Conservation (phyloP, 2,888 invertebrate genomes). For the Tryphoninae sp. region DNA sequence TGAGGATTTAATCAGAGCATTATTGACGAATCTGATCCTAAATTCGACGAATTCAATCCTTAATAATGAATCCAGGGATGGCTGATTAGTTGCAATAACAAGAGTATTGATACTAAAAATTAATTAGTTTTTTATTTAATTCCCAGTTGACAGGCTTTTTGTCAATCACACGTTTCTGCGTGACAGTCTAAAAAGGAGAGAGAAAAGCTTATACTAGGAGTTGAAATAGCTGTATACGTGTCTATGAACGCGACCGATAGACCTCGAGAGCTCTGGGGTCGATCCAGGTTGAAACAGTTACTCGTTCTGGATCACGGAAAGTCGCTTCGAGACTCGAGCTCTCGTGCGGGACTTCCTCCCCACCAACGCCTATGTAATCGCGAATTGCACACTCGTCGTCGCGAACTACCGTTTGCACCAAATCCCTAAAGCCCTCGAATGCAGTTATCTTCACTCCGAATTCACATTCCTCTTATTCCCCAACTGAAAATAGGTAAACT, state of each 20-base stretch:
- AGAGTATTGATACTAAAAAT: background rate
- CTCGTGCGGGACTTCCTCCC: slow-evolving; percentile 39
- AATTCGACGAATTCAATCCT: background rate
- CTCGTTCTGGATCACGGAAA: slow-evolving; percentile 57
- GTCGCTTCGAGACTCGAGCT: slow-evolving; percentile 33
- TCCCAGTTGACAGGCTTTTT: background rate
- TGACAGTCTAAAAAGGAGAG: background rate
- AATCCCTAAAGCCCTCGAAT: slow-evolving; percentile 13
- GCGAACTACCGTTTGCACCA: slow-evolving; percentile 18
- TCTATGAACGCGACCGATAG: slow-evolving; percentile 54
- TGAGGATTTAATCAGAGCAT: background rate
- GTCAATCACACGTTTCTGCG: background rate
- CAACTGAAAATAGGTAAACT: background rate
- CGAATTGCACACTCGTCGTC: slow-evolving; percentile 9
- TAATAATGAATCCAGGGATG: background rate
- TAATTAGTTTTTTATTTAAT: background rate
- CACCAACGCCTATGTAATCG: slow-evolving; percentile 19
- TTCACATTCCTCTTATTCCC: background rate
- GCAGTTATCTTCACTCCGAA: background rate
- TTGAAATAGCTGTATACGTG: slow-evolving; percentile 37
- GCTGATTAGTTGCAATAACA: background rate
- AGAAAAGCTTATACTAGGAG: background rate
- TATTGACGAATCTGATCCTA: background rate
- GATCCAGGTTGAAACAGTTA: slow-evolving; percentile 53
- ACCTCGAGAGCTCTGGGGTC: slow-evolving; percentile 49